Percentiles rank a stretch among this genome's conserved stretches.
These are phyloP conservation scores for Ashinkailepas kermadecensis DNA, from an alignment of 2,888 invertebrate species.

Conservation along the genomic window DNA sequence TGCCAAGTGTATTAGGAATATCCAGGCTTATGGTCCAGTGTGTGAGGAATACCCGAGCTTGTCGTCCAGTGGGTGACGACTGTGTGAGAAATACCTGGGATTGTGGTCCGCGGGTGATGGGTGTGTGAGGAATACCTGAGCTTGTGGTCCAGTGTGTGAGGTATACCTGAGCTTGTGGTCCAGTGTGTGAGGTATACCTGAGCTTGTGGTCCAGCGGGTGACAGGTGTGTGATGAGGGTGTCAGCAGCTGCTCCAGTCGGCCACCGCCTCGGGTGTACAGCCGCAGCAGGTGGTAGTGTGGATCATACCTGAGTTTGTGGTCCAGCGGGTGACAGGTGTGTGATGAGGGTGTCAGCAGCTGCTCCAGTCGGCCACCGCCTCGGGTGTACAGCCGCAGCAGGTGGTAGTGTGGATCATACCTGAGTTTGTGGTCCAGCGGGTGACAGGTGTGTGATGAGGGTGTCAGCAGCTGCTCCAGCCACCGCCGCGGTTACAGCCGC, in stretches of 20 bases:
- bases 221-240: slow-evolving; percentile 65
- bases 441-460: slow-evolving; percentile 70
- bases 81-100: no score
- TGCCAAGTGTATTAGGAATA: no score
- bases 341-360: slow-evolving; percentile 57
- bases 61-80: no score
- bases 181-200: background rate
- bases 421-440: slow-evolving; percentile 68
- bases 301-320: no score
- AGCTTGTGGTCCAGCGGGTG: slow-evolving; percentile 76
- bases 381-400: slow-evolving; percentile 65
- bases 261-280: slow-evolving; percentile 52
- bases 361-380: slow-evolving; percentile 47
- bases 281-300: slow-evolving; percentile 64
- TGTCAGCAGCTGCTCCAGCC: slow-evolving; percentile 57
- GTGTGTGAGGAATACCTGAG: slow-evolving; percentile 40
- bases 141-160: slow-evolving; percentile 72
- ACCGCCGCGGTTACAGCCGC: slow-evolving; percentile 28
- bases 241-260: slow-evolving; percentile 55
- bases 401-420: slow-evolving; percentile 46
- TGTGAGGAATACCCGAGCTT: no score
- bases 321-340: no score
- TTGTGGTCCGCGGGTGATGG: no score
- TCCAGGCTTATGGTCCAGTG: no score
- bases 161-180: no score